phyloP scores from a whole-genome alignment of 2,797 vertebrate genomes.

The Scolopax bukidnonensis region DNA sequence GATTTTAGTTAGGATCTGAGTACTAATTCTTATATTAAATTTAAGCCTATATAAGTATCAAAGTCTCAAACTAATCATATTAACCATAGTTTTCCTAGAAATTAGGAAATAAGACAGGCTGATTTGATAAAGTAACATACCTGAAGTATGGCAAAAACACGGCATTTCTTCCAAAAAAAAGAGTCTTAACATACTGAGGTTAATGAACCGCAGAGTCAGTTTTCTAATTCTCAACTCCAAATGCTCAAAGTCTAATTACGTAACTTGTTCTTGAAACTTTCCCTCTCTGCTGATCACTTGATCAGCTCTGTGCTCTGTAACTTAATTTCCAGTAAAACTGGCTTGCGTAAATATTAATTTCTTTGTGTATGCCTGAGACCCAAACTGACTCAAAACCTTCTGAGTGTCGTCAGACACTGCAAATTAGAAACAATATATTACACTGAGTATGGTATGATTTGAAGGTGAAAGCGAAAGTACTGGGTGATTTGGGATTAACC shows the following conservation, averaged over 20 bases:
- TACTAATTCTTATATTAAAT: not conserved
- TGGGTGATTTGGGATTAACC: not conserved
- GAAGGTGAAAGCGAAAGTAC: not conserved
- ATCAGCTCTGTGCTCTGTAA: not conserved
- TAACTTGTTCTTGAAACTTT: not conserved
- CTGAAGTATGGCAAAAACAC: not conserved
- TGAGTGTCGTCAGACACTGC: not conserved
- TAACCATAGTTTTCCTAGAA: not conserved
- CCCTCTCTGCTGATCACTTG: not conserved
- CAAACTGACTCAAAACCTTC: not conserved
- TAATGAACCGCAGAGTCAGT: not conserved
- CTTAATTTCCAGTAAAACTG: not conserved
- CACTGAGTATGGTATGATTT: not conserved
- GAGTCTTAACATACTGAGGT: not conserved
- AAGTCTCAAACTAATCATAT: not conserved
- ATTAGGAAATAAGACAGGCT: not conserved
- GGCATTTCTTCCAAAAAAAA: not conserved
- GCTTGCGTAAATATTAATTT: not conserved
- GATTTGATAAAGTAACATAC: not conserved
- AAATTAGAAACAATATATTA: not conserved
- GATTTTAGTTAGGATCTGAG: not conserved
- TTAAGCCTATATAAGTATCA: accelerated
- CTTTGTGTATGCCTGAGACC: not conserved
- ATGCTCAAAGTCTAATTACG: not conserved
- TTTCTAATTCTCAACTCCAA: not conserved